Evolutionary conservation across 2,113 vertebrate genomes (phyloP), one percentile per base, ranked within the genome.

Genomic region (Miniopterus natalensis): DNA sequence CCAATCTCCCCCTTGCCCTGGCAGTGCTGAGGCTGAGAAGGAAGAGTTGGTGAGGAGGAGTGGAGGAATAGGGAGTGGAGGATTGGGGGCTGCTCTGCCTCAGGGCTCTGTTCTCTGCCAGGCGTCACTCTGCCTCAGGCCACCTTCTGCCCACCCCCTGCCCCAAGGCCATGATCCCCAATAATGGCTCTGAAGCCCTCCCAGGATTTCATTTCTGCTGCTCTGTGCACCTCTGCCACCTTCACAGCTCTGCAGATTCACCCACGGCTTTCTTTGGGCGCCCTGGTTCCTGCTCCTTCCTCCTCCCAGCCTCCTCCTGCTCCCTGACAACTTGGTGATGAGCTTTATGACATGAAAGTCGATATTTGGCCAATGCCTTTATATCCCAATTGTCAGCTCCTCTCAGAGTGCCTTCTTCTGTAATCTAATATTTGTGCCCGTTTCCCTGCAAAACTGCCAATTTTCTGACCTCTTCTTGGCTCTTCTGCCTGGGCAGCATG

Each of bases 351-450:
- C 45, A 18, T 61, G 65, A 57, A 94, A 97, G 74, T 95, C n/a
- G 6, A 74, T 96, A 89, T 96, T 95, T 80, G 84, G 88, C 91
- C 90, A 51, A 97, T 89, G 47, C 88, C 53, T 57, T 96, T 65
- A 83, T 45, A 40, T 89, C 68, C 84, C 29, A 40, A 70, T 71
- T 14, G 47, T 88, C 88, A 93, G 85, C 74, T 96, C 78, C 86
- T 79, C 93, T 90, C 91, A 83, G 84, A 83, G 49, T 51, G 65
- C 88, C 88, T 77, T 59, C 59, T 78, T 73, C 75, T 94, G 97
- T 94, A 96, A 97, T 94, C 88, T 70, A 96, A 92, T 97, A 75
- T 92, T 86, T 49, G 57, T 25, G 18, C 42, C 59, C 2, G 53
- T 94, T 94, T 95, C 53, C 83, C 49, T 86, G 88, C 85, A 94